phyloP scores from a whole-genome alignment of 2,113 vertebrate species.

The Natator depressus region DNA sequence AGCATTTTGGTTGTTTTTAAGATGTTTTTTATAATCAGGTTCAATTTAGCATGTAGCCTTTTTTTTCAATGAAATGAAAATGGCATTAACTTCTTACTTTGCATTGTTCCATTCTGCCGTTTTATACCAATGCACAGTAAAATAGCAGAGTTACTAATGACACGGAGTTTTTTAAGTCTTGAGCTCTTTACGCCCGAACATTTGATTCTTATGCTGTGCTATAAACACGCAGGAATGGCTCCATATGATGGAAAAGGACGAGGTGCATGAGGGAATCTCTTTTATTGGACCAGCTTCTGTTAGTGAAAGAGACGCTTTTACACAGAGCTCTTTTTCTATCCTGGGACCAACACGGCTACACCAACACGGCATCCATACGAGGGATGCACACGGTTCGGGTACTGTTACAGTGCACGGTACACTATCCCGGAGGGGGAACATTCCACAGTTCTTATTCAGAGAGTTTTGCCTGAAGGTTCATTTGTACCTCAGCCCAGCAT shows the following conservation, averaged over 20 bases:
- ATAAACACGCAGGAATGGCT: background rate
- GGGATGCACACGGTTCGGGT: background rate
- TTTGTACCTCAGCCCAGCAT: background rate
- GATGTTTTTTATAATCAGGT: background rate
- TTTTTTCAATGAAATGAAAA: background rate
- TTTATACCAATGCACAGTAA: background rate
- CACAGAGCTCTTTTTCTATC: background rate
- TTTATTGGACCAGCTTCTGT: background rate
- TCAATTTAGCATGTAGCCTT: background rate
- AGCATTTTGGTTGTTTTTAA: background rate
- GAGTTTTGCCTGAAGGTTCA: background rate
- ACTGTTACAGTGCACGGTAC: background rate
- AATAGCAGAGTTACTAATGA: background rate
- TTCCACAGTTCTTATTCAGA: background rate
- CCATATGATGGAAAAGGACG: background rate
- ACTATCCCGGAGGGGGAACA: background rate
- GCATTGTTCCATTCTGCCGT: background rate
- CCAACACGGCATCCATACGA: too few species aligned
- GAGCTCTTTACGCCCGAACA: background rate
- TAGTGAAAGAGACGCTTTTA: background rate
- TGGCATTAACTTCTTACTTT: background rate
- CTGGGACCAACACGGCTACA: background rate
- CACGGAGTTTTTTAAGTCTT: background rate
- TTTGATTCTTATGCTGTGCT: background rate
- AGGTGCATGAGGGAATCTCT: background rate